A percentile compares a stretch with the other conserved stretches of the same genome.
Evolutionary conservation across 2,797 vertebrate genomes (phyloP).

Genomic region (Gymnodraco acuticeps): DNA sequence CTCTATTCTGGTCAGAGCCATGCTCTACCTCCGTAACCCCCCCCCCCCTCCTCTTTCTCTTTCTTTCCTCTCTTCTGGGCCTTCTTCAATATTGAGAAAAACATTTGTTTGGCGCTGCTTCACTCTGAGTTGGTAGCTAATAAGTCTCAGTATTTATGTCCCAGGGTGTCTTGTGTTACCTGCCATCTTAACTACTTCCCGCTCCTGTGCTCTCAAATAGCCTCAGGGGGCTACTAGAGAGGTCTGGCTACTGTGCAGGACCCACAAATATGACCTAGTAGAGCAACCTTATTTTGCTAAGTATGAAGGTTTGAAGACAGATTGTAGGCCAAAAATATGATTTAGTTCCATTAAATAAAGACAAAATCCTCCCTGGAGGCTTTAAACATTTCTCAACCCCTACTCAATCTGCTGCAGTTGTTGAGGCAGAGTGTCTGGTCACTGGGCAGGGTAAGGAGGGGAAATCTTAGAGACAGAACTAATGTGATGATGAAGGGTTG

Average conservation of each 20-base stretch:
- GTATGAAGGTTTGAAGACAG: not conserved
- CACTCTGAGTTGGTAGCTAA: conserved; percentile 32
- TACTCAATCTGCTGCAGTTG: not conserved
- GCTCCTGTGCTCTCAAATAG: conserved; percentile 33
- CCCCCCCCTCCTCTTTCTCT: not conserved
- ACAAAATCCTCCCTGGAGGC: not conserved
- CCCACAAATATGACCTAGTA: conserved; percentile 14
- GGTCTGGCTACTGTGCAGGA: conserved; percentile 15
- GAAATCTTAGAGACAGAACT: conserved; percentile 40
- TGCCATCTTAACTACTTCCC: conserved; percentile 62
- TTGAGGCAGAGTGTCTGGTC: conserved; percentile 23
- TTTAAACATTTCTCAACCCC: not conserved
- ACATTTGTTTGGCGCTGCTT: conserved; percentile 34
- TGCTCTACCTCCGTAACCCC: conserved; percentile 4
- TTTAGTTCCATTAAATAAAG: not conserved
- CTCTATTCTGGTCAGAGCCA: conserved; percentile 38
- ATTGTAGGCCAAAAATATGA: not conserved
- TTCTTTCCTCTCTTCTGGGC: conserved; percentile 23
- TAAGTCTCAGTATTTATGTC: conserved; percentile 58
- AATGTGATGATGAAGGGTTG: conserved; percentile 30
- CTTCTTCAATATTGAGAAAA: conserved; percentile 41
- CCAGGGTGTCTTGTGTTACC: conserved; percentile 60
- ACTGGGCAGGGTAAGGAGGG: conserved; percentile 6
- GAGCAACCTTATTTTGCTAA: not conserved
- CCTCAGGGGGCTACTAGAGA: conserved; percentile 13